Conservation (phyloP, 2,797 vertebrate species). For the Darevskia mixta region DNA sequence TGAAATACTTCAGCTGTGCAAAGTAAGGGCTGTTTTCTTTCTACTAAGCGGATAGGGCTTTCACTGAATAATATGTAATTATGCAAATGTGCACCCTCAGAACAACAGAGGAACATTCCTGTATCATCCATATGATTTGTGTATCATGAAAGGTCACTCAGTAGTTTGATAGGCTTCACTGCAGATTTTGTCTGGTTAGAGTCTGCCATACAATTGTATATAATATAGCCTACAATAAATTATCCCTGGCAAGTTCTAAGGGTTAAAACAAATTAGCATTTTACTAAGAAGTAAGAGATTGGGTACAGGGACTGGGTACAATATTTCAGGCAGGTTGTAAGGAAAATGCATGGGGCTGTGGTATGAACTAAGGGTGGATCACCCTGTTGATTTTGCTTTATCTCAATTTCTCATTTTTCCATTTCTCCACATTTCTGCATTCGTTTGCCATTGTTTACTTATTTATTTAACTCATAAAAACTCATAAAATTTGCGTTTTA, state of each 20-base stretch:
- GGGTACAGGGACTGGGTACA: not conserved
- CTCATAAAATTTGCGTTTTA: too few relatives aligned
- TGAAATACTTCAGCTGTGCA: slow-evolving; percentile 67
- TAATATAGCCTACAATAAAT: slow-evolving; percentile 50
- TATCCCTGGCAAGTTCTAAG: slow-evolving; percentile 35
- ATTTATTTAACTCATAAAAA: too few relatives aligned
- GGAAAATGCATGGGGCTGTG: not conserved
- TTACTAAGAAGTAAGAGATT: not conserved
- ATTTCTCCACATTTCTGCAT: too few relatives aligned
- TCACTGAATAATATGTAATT: slow-evolving; percentile 72
- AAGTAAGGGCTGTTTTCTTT: slow-evolving; percentile 59
- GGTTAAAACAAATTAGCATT: slow-evolving; percentile 32
- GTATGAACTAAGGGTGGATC: not conserved
- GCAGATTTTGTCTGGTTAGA: slow-evolving; percentile 47
- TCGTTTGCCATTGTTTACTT: too few relatives aligned
- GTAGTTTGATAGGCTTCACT: slow-evolving; percentile 57
- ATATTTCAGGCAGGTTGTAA: slow-evolving; percentile 29
- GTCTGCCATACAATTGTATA: not conserved
- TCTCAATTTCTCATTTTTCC: not conserved
- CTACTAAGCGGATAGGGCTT: slow-evolving; percentile 54
- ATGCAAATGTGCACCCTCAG: slow-evolving; percentile 67
- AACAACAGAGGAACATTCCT: slow-evolving; percentile 60
- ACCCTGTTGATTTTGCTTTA: rapidly evolving
- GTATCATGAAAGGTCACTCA: slow-evolving; percentile 53
- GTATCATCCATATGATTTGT: slow-evolving; percentile 46